phyloP scores from a whole-genome alignment of 1,140 invertebrate species.

The Pseudomyrmex pallidus region DNA sequence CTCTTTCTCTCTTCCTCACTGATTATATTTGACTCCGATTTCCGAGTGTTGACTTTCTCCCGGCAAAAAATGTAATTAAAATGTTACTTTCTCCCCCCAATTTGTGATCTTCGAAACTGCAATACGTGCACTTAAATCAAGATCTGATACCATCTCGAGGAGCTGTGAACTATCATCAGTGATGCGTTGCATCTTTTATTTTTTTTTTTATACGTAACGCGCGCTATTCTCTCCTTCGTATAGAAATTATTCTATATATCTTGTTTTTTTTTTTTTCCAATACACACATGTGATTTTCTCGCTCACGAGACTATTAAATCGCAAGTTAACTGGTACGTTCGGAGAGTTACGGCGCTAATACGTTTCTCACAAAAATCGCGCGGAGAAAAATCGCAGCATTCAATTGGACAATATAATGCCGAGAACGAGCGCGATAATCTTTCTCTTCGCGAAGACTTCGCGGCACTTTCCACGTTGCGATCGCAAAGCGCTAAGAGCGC shows the following conservation, averaged over 20 bases:
- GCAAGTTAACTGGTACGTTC: no score
- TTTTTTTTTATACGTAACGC: not conserved
- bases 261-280: not conserved
- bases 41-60: not conserved
- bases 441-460: not conserved
- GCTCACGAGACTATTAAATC: not conserved
- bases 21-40: not conserved
- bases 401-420: conserved; percentile 12
- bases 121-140: no score
- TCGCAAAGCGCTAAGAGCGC: not conserved
- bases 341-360: conserved; percentile 7
- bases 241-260: not conserved
- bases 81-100: not conserved
- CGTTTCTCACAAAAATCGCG: not conserved
- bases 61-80: not conserved
- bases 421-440: not conserved
- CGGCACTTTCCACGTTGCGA: conserved; percentile 18
- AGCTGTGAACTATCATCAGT: no score
- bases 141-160: no score
- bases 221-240: not conserved
- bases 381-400: not conserved
- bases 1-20: not conserved
- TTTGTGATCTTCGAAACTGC: not conserved
- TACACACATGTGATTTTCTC: no score
- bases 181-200: no score